Evolutionary conservation across 1,140 invertebrate species (phyloP), one percentile per base, ranked within the genome.

Genomic region (Cotesia glomerata): DNA sequence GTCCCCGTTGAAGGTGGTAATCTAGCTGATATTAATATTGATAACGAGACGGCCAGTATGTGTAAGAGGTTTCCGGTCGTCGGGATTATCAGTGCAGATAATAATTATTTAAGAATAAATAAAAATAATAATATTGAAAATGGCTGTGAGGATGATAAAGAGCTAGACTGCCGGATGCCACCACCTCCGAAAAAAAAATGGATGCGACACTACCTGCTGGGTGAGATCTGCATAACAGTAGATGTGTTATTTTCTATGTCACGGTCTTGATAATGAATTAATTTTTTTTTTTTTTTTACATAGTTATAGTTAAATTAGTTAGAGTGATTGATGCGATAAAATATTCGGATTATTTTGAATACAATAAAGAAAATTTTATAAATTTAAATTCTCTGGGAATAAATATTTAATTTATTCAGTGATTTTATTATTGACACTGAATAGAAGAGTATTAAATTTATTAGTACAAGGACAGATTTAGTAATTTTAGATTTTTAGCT

Each of bases 131-230:
- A 45, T 45, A 45, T 2, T 45, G 26, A 26, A 26, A 26, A 26
- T 26, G 26, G 26, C 26, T 45, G 39, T 45, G 62, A 64, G 58
- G n/a, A 34, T 34, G 4, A 54, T 74, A 51, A 72, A 73, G 51
- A 70, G n/a, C 64, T 77, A 62, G 66, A 75, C 3, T 70, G 70
- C 69, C 83, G 83, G 82, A 81, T 85, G 61, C 86, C 89, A 58
- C 88, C 90, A 52, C 90, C 90, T 52, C 90, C 91, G 11, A 92
- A 92, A 82, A 92, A 92, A 86, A 92, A 92, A 82, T 92, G 91
- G 91, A 92, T 92, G 68, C 89, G 89, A 74, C 90, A 92, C 79
- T 92, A 92, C 80, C 83, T 92, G 71, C 89, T 86, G 61, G 87
- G 87, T 88, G 83, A 88, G 85, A 56, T 32, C 5, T 26, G 9